Conservation (phyloP, 1,140 invertebrate species). For the Eumaeus atala region DNA sequence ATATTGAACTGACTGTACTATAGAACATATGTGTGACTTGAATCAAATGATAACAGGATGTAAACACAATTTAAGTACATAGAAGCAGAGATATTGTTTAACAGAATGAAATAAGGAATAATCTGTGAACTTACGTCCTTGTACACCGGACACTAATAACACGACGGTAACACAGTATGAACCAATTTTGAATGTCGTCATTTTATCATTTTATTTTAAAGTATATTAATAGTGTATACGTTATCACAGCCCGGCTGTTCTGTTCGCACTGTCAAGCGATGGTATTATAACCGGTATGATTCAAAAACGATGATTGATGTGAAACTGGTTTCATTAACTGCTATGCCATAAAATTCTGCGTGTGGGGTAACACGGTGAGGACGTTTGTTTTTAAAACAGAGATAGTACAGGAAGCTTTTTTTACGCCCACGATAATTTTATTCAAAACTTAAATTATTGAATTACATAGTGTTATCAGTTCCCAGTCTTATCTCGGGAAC, state of each 20-base stretch:
- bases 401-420: too few species aligned
- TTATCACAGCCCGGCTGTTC: neutral
- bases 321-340: neutral
- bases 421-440: too few species aligned
- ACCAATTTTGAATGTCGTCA: neutral
- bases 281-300: neutral
- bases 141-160: neutral
- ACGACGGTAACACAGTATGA: neutral
- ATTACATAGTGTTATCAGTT: too few species aligned
- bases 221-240: neutral
- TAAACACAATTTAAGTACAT: too few species aligned
- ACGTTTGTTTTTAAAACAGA: neutral
- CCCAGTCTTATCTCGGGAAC: too few species aligned
- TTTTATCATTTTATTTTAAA: constrained; percentile 3
- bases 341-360: constrained; percentile 26
- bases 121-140: constrained; percentile 1
- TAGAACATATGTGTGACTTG: too few species aligned
- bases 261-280: constrained; percentile 1
- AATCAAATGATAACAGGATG: too few species aligned
- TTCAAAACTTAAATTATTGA: too few species aligned
- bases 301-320: constrained; percentile 5
- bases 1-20: too few species aligned
- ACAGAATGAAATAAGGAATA: neutral
- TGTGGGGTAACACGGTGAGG: constrained; percentile 21
- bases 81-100: too few species aligned